phyloP scores from a whole-genome alignment of 2,888 invertebrate genomes.

The Cheilosia scutellata region DNA sequence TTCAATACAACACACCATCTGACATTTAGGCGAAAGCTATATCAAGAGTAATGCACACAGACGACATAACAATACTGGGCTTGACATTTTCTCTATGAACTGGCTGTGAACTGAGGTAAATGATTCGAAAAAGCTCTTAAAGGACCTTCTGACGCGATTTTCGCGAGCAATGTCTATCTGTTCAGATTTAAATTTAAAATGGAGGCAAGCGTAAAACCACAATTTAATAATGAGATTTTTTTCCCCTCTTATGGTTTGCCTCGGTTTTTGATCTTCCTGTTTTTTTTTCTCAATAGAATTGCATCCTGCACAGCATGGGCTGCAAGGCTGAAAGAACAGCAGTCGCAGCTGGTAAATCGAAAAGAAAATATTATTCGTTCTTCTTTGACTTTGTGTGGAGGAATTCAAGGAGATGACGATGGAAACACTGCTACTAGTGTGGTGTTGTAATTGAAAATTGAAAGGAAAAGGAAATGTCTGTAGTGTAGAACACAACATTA shows the following conservation, averaged over 20 bases:
- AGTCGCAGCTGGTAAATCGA: conserved; percentile 17
- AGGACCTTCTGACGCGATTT: not conserved
- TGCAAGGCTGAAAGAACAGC: conserved; percentile 11
- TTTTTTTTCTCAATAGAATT: conserved; percentile 12
- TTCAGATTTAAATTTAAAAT: not conserved
- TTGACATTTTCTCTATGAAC: not conserved
- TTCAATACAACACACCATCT: conserved; percentile 10
- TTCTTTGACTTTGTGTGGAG: not conserved
- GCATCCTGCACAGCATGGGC: not conserved
- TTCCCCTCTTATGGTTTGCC: not conserved
- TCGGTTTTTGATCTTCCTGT: not conserved
- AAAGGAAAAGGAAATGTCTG: not conserved
- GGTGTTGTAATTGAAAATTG: conserved; percentile 28
- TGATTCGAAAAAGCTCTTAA: not conserved
- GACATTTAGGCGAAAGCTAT: conserved; percentile 23
- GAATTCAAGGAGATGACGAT: not conserved
- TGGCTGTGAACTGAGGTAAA: not conserved
- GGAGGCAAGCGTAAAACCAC: not conserved
- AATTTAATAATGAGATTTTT: conserved; percentile 17
- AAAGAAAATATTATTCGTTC: conserved; percentile 26
- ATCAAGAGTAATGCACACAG: conserved; percentile 18
- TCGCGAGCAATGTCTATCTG: not conserved
- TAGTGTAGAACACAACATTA: not conserved
- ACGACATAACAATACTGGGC: conserved; percentile 1
- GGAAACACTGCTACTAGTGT: not conserved